Percentiles rank a stretch among this genome's conserved stretches.
Conservation (phyloP, 2,888 invertebrate species). For the Xanthostigma xanthostigma region DNA sequence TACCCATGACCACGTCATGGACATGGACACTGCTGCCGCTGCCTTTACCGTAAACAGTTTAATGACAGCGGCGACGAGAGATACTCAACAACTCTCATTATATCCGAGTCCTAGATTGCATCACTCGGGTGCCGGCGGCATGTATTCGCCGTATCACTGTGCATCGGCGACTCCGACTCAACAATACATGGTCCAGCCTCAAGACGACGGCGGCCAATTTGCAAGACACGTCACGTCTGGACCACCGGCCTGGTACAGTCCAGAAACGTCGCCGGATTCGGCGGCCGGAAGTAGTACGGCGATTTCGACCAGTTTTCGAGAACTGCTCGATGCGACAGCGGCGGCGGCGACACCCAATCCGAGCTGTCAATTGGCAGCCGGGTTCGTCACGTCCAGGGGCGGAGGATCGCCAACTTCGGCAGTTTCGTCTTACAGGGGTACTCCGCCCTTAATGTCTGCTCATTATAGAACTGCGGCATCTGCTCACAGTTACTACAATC, state of each 20-base stretch:
- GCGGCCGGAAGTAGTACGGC: slow-evolving; percentile 9
- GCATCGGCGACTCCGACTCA: slow-evolving; percentile 22
- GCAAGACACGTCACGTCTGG: slow-evolving; percentile 16
- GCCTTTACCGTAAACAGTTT: slow-evolving; percentile 46
- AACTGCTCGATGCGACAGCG: slow-evolving; percentile 18
- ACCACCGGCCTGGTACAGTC: slow-evolving; percentile 39
- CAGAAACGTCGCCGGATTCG: slow-evolving; percentile 29
- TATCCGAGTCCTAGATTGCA: slow-evolving; percentile 21
- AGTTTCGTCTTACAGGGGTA: slow-evolving; percentile 18
- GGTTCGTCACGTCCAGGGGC: slow-evolving; percentile 4
- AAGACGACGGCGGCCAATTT: slow-evolving; percentile 21
- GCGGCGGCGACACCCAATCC: slow-evolving; percentile 27
- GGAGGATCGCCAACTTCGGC: slow-evolving; percentile 29
- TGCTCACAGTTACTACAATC: slow-evolving; percentile 32
- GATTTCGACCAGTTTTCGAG: slow-evolving; percentile 16
- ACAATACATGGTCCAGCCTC: slow-evolving; percentile 29
- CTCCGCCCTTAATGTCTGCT: slow-evolving; percentile 34
- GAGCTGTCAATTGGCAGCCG: slow-evolving; percentile 29
- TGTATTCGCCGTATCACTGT: slow-evolving; percentile 38
- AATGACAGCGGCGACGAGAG: slow-evolving; percentile 33
- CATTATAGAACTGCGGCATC: slow-evolving; percentile 34
- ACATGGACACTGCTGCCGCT: slow-evolving; percentile 29
- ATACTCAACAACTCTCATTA: slow-evolving; percentile 7
- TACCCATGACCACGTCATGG: slow-evolving; percentile 24
- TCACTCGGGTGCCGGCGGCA: slow-evolving; percentile 32